phyloP scores from a whole-genome alignment of 2,888 invertebrate species.

The Rugalucina vietnamica region DNA sequence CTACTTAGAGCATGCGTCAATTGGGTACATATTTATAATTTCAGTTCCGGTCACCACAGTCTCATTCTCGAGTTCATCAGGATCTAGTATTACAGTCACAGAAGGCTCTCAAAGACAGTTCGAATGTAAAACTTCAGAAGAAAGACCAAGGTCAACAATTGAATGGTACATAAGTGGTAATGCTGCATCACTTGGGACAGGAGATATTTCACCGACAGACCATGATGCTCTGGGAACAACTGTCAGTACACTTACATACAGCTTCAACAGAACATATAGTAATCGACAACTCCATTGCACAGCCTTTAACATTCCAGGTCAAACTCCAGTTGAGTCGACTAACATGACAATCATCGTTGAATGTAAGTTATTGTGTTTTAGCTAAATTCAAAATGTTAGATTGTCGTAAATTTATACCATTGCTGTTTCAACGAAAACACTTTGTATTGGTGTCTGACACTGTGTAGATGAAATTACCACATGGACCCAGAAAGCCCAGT shows the following conservation, averaged over 20 bases:
- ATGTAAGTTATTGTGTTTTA: no score
- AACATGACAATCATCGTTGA: not conserved
- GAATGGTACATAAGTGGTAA: not conserved
- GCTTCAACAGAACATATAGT: not conserved
- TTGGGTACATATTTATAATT: not conserved
- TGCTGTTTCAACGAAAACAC: no score
- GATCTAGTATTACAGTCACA: not conserved
- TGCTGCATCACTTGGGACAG: not conserved
- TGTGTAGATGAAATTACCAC: no score
- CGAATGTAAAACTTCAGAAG: not conserved
- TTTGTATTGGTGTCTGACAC: no score
- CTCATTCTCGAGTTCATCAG: not conserved
- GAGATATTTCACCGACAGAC: not conserved
- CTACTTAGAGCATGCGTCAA: no score
- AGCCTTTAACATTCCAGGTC: not conserved
- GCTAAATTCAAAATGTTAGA: no score
- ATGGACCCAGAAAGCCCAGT: no score
- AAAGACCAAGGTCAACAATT: not conserved
- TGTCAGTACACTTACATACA: not conserved
- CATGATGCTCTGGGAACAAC: not conserved
- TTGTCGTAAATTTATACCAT: no score
- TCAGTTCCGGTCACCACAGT: not conserved
- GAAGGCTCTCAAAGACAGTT: not conserved
- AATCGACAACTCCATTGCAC: not conserved
- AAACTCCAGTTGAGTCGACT: not conserved